Percentiles rank a stretch among this genome's conserved stretches.
These are phyloP conservation scores for Zenarchopterus dispar DNA, from an alignment of 2,797 vertebrate genomes.

Conservation along the genomic window DNA sequence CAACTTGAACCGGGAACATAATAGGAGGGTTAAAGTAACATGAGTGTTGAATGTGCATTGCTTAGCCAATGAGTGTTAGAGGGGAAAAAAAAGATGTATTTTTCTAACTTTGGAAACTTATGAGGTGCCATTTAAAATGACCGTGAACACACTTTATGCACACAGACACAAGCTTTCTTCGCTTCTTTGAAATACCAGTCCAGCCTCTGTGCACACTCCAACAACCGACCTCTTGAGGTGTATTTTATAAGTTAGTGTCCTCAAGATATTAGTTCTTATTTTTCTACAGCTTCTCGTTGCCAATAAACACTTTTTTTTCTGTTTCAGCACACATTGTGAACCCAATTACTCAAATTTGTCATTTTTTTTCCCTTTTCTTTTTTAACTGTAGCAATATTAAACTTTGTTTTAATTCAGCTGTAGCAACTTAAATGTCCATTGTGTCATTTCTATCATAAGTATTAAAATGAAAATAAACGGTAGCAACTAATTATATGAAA, in stretches of 20 bases:
- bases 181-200: conserved; percentile 33
- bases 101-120: conserved; percentile 69
- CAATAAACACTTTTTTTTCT: conserved; percentile 45
- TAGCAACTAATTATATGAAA: too few relatives aligned
- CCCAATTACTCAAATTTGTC: conserved; percentile 6
- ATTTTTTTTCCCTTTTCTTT: background rate
- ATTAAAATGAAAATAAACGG: too few relatives aligned
- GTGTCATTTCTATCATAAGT: too few relatives aligned
- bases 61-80: conserved; percentile 37
- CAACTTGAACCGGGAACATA: too few relatives aligned
- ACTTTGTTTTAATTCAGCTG: conserved; percentile 10
- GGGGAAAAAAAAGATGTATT: conserved; percentile 65
- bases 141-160: conserved; percentile 20
- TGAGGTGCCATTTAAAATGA: conserved; percentile 61
- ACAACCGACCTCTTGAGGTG: conserved; percentile 55
- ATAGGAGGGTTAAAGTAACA: conserved; percentile 34
- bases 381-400: conserved; percentile 1
- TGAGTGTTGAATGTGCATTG: conserved; percentile 37
- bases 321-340: conserved; percentile 24
- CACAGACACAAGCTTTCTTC: conserved; percentile 29
- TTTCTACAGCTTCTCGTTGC: conserved; percentile 70
- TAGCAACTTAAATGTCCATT: conserved; percentile 1
- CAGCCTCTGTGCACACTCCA: conserved; percentile 37
- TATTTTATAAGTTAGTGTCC: conserved; percentile 58
- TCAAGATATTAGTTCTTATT: conserved; percentile 53